Evolutionary conservation across 1,140 invertebrate species (phyloP).

Genomic region (Drosophila quadrilineata): DNA sequence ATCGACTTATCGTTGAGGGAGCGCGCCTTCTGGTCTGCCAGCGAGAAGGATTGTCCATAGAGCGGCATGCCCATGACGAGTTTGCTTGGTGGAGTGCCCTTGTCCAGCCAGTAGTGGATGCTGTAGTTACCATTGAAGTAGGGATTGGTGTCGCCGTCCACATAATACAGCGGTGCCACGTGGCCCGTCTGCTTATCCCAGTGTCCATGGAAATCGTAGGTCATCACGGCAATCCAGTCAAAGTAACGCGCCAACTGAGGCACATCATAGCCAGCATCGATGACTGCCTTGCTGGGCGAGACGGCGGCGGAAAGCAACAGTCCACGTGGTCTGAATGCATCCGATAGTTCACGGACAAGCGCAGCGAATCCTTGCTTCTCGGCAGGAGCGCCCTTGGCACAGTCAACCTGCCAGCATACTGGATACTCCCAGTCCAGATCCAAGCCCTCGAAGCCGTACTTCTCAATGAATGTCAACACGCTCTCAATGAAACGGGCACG

Average conservation of each 20-base stretch:
- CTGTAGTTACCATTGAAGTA: constrained; percentile 92
- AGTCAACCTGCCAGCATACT: constrained; percentile 89
- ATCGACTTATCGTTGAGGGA: constrained; percentile 87
- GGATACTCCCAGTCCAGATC: constrained; percentile 95
- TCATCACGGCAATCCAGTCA: constrained; percentile 95
- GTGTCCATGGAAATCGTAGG: constrained; percentile 94
- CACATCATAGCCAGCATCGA: constrained; percentile 91
- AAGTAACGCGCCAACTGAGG: constrained; percentile 86
- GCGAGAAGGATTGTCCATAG: constrained; percentile 92
- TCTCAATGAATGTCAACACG: constrained; percentile 88
- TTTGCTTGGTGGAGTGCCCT: constrained; percentile 89
- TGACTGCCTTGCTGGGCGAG: constrained; percentile 90
- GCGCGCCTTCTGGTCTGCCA: constrained; percentile 84
- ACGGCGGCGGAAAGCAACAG: constrained; percentile 91
- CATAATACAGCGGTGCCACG: constrained; percentile 90
- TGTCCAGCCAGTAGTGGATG: constrained; percentile 90
- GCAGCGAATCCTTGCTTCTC: constrained; percentile 89
- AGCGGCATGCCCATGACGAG: constrained; percentile 91
- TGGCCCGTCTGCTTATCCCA: constrained; percentile 96
- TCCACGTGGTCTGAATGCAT: constrained; percentile 86
- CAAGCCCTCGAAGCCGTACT: constrained; percentile 91
- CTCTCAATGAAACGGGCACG: constrained; percentile 88
- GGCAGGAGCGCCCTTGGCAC: constrained; percentile 87
- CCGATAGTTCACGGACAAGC: constrained; percentile 87
- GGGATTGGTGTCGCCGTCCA: constrained; percentile 87